Evolutionary conservation across 2,888 invertebrate genomes (phyloP), one percentile per base, ranked within the genome.

Genomic region (Mythimna vitellina): DNA sequence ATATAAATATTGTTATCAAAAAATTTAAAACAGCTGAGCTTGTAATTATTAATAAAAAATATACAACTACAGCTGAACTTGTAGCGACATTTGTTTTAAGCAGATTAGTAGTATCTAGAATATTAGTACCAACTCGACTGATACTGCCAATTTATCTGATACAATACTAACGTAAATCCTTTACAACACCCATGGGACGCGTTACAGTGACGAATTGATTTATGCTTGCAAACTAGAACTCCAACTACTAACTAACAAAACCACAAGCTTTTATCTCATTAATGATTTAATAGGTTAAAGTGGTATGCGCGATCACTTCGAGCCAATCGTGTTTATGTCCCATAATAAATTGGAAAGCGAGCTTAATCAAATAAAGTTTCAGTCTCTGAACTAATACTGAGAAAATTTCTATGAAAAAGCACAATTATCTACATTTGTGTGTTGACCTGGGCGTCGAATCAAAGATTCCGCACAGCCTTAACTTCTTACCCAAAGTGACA

Each of bases 141-240:
- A 32, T 51, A 12, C 25, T 17, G 29, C n/a, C 51, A 60, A 60
- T 69, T 29, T 25, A 69, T 57, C 60, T 49, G 14, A 57, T 51
- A 69, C 46, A 75, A 57, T 66, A 32, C 29, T 3, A 32, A 29
- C 46, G 54, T n/a, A 35, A 78, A 75, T 61, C 60, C 53, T 46
- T 3, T 38, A 80, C 56, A 61, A 69, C 46, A 75, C 78, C 35
- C 76, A 51, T 25, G 80, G 80, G 77, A 51, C 29, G 8, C 69
- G 42, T 74, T 57, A 80, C 54, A 60, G 56, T 73, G 74, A 77
- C 61, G 35, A 78, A 76, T 75, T 54, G 29, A 35, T 42, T 22
- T 51, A 29, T n/a, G 35, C 25, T 65, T 38, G 35, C 35, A 49
- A 64, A 71, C 42, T 58, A 53, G 12, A 51, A 51, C n/a, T 12